Conservation (phyloP, 2,113 vertebrate genomes). For the Clupea harengus region DNA sequence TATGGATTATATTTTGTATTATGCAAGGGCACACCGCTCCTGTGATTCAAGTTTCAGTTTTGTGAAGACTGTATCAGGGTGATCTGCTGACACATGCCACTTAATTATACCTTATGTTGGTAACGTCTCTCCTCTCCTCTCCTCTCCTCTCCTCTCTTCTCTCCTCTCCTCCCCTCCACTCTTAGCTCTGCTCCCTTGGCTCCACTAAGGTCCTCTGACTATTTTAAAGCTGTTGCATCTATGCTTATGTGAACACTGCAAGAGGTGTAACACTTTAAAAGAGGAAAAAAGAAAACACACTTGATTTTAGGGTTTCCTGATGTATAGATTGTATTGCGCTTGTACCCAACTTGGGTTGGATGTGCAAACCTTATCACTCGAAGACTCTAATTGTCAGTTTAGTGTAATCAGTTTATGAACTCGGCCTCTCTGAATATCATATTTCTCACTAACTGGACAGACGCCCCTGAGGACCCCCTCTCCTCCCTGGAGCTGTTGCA, state of each 20-base stretch:
- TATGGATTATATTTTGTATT: neutral
- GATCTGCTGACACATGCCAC: no score
- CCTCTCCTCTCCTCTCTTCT: no score
- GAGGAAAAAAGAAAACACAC: neutral
- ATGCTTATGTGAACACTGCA: neutral
- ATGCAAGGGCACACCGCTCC: neutral
- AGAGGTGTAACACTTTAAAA: no score
- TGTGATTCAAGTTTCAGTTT: neutral
- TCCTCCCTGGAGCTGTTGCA: slow-evolving; percentile 72
- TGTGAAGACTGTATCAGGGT: neutral
- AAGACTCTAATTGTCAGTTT: neutral
- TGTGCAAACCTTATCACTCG: neutral
- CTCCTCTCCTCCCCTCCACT: no score
- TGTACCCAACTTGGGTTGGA: neutral
- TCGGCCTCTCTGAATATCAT: neutral
- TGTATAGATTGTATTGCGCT: neutral
- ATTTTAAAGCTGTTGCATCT: neutral
- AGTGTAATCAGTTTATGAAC: neutral
- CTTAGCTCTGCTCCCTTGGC: neutral
- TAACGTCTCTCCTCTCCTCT: no score
- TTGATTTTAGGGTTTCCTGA: neutral
- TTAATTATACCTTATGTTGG: no score
- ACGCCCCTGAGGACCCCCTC: slow-evolving; percentile 53
- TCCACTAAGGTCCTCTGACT: neutral
- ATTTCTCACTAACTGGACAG: neutral